Percentiles rank a stretch among this genome's conserved stretches.
Evolutionary conservation across 2,888 invertebrate species (phyloP).

Genomic region (Rhagophthalmus giganteus): DNA sequence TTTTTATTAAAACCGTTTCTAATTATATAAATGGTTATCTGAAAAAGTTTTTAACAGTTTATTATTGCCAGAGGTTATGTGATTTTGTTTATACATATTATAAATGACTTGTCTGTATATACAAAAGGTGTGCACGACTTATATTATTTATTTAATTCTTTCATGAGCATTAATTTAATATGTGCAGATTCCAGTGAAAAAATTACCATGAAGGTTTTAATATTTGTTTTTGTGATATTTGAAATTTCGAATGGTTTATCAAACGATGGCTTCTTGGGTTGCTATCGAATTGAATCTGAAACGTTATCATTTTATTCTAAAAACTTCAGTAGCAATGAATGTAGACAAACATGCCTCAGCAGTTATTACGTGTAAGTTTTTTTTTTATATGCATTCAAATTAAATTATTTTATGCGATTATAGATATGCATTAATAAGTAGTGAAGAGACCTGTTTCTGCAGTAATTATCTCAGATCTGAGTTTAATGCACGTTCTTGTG

Average conservation of each 20-base stretch:
- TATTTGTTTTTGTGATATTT: conserved; percentile 13
- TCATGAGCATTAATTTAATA: too few relatives aligned
- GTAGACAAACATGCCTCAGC: conserved; percentile 38
- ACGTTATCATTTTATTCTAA: conserved; percentile 26
- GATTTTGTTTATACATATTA: too few relatives aligned
- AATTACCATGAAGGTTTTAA: conserved; percentile 4
- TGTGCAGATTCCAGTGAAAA: too few relatives aligned
- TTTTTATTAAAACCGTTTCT: background rate
- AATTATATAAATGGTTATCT: too few relatives aligned
- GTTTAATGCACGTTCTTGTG: conserved; percentile 38
- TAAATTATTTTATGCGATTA: conserved; percentile 7
- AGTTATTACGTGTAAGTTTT: background rate
- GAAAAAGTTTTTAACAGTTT: too few relatives aligned
- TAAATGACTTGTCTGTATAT: too few relatives aligned
- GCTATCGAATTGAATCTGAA: conserved; percentile 39
- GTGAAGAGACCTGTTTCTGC: conserved; percentile 42
- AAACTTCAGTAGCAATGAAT: conserved; percentile 36
- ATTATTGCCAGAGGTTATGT: too few relatives aligned
- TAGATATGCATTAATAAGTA: conserved; percentile 43
- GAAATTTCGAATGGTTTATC: conserved; percentile 7
- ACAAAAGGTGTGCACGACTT: too few relatives aligned
- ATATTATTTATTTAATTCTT: too few relatives aligned
- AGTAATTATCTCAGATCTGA: conserved; percentile 46
- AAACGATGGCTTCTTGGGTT: conserved; percentile 37
- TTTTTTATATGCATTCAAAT: background rate